phyloP scores from a whole-genome alignment of 2,888 invertebrate species.

The Drosophila demipolita region DNA sequence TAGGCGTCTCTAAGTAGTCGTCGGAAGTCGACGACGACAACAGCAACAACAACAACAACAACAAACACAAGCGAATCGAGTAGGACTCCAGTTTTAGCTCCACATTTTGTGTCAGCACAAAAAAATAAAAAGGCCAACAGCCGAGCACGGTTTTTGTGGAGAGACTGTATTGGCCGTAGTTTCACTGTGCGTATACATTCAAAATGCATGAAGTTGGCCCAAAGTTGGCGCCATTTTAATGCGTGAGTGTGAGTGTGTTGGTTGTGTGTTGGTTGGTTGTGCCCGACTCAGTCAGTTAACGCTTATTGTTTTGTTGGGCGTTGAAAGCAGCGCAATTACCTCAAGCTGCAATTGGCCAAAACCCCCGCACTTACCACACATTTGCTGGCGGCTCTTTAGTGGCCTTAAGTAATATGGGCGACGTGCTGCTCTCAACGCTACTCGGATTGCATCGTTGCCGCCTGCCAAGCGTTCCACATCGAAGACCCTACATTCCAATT shows the following conservation, averaged over 20 bases:
- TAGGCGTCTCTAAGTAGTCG: constrained; percentile 82
- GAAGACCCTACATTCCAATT: constrained; percentile 28
- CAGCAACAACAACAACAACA: constrained; percentile 29
- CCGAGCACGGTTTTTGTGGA: constrained; percentile 20
- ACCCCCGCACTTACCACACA: constrained; percentile 19
- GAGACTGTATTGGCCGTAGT: constrained; percentile 45
- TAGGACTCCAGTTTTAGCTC: constrained; percentile 33
- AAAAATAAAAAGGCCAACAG: constrained; percentile 33
- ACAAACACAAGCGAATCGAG: constrained; percentile 25
- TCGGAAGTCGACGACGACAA: constrained; percentile 63
- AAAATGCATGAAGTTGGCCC: constrained; percentile 78
- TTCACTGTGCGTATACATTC: constrained; percentile 69
- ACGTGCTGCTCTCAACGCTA: constrained; percentile 25
- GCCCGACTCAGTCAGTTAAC: constrained; percentile 39
- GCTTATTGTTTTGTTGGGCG: constrained; percentile 56
- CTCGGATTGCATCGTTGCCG: constrained; percentile 5
- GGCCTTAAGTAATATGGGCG: constrained; percentile 56
- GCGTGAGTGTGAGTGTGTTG: constrained; percentile 17
- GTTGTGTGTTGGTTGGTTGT: constrained; percentile 14
- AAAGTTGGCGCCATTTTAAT: constrained; percentile 74
- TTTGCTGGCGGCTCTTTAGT: constrained; percentile 60
- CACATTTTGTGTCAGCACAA: constrained; percentile 69
- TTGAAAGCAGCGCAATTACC: constrained; percentile 61
- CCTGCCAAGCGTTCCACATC: constrained; percentile 2
- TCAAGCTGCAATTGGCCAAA: constrained; percentile 50